phyloP scores from a whole-genome alignment of 2,888 invertebrate species.

The Hypselothyrea guttata region DNA sequence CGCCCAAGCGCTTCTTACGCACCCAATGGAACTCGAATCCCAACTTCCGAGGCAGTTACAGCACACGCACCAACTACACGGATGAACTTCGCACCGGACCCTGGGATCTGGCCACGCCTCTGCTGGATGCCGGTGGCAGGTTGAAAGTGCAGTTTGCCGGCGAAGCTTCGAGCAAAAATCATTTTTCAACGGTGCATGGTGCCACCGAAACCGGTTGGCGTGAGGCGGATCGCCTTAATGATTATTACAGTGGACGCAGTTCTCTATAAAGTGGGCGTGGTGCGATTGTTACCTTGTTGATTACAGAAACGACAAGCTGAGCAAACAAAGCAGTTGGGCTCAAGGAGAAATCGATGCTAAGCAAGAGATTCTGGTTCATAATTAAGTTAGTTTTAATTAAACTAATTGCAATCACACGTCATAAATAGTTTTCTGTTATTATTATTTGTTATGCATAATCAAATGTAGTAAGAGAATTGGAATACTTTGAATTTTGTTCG shows the following conservation, averaged over 20 bases:
- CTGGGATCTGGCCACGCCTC: slow-evolving; percentile 84
- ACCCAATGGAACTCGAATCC: slow-evolving; percentile 86
- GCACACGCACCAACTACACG: slow-evolving; percentile 84
- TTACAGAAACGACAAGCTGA: not conserved
- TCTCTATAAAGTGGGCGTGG: slow-evolving; percentile 15
- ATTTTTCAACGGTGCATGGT: slow-evolving; percentile 87
- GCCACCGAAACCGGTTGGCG: slow-evolving; percentile 89
- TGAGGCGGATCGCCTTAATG: slow-evolving; percentile 86
- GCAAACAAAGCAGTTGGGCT: not conserved
- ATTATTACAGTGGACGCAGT: slow-evolving; percentile 61
- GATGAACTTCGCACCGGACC: slow-evolving; percentile 84
- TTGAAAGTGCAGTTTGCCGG: slow-evolving; percentile 87
- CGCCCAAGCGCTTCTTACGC: slow-evolving; percentile 80
- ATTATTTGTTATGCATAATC: too few species aligned
- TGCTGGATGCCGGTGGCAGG: slow-evolving; percentile 74
- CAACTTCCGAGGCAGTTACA: slow-evolving; percentile 86
- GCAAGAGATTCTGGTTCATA: too few species aligned
- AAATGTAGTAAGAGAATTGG: too few species aligned
- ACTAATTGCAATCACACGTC: too few species aligned
- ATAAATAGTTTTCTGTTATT: too few species aligned
- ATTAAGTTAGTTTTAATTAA: too few species aligned
- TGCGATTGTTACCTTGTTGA: not conserved
- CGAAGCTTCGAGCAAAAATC: slow-evolving; percentile 86
- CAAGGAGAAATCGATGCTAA: too few species aligned
- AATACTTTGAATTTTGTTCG: too few species aligned